A percentile compares a stretch with the other conserved stretches of the same genome.
Conservation (phyloP, 2,113 vertebrate species). For the Anhinga rufa region DNA sequence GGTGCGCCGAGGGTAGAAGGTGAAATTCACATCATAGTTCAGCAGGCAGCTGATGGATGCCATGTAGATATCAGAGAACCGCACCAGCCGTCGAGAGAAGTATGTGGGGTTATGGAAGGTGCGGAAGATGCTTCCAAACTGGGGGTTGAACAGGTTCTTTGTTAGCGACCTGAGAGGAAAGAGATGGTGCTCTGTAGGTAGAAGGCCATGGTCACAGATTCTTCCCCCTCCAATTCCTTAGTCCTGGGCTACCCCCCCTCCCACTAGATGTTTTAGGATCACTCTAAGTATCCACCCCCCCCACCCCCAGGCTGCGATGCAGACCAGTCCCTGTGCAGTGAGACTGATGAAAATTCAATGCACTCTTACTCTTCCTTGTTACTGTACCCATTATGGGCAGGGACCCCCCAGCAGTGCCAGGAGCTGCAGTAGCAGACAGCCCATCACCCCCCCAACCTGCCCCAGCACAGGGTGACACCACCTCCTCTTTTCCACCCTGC, state of each 20-base stretch:
- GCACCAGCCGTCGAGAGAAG: constrained; percentile 77
- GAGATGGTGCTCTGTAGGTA: not conserved
- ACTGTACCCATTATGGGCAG: accelerated
- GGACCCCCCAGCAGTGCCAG: not conserved
- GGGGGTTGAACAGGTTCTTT: constrained; percentile 81
- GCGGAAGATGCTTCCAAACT: constrained; percentile 83
- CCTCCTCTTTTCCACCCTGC: not conserved
- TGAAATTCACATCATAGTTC: constrained; percentile 78
- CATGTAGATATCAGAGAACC: constrained; percentile 84
- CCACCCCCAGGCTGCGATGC: not conserved
- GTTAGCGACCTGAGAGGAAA: constrained; percentile 68
- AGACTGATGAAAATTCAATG: not conserved
- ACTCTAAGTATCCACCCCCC: not conserved
- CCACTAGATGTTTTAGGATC: not conserved
- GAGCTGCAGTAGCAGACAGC: not conserved
- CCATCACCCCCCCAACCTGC: not conserved
- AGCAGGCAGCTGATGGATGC: constrained; percentile 80
- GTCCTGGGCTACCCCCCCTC: not conserved
- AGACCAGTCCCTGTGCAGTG: not conserved
- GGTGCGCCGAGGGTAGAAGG: constrained; percentile 80
- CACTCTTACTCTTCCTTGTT: not conserved
- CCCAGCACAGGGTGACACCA: not conserved
- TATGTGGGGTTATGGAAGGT: constrained; percentile 84
- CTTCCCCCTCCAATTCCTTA: not conserved
- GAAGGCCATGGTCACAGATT: not conserved